A percentile compares a stretch with the other conserved stretches of the same genome.
Evolutionary conservation across 2,113 vertebrate genomes (phyloP).

Genomic region (Pteruthius melanotis): DNA sequence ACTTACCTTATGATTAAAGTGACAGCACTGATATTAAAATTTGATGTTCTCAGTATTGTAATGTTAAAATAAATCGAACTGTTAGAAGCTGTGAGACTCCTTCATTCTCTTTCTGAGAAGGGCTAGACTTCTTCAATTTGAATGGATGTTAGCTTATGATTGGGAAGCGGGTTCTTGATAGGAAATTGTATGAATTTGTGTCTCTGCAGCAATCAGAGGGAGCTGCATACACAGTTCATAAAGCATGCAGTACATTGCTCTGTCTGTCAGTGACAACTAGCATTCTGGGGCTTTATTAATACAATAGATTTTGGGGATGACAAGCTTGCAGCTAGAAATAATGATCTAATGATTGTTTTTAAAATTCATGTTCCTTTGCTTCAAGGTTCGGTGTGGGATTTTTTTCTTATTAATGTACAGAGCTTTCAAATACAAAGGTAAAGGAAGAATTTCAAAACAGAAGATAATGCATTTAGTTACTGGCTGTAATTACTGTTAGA

Average conservation of each 20-base stretch:
- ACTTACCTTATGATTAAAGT: constrained; percentile 58
- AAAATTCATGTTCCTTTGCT: background rate
- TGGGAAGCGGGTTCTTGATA: constrained; percentile 12
- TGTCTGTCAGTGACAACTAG: constrained; percentile 9
- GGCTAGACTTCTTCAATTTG: constrained; percentile 57
- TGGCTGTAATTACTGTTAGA: background rate
- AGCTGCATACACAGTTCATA: constrained; percentile 5
- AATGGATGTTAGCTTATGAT: constrained; percentile 44
- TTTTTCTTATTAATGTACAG: background rate
- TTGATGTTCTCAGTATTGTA: constrained; percentile 65
- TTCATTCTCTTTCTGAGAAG: constrained; percentile 22
- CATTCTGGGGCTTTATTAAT: constrained; percentile 41
- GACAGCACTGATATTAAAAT: constrained; percentile 66
- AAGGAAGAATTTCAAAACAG: background rate
- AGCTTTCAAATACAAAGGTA: background rate
- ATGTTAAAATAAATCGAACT: constrained; percentile 66
- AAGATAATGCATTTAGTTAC: background rate
- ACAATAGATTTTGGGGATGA: constrained; percentile 28
- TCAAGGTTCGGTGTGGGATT: background rate
- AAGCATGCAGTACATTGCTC: background rate
- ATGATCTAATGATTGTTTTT: constrained; percentile 20
- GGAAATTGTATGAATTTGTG: constrained; percentile 36
- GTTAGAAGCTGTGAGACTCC: constrained; percentile 26
- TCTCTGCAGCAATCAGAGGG: background rate
- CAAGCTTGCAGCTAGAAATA: constrained; percentile 50